phyloP scores from a whole-genome alignment of 2,888 invertebrate genomes.

The Gandaritis pyraliata region DNA sequence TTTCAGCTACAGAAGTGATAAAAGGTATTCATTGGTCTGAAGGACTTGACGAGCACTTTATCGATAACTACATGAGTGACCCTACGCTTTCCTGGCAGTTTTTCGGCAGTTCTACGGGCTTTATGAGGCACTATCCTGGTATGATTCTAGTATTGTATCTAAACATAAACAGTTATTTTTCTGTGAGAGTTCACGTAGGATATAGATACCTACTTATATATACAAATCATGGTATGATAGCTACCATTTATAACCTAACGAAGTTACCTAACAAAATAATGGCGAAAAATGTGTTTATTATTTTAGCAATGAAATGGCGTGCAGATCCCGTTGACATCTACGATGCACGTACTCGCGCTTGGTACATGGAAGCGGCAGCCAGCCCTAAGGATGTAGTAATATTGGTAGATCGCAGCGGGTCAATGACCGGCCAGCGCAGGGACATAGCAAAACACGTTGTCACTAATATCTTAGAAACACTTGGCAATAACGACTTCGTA shows the following conservation, averaged over 20 bases:
- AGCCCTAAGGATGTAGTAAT: conserved; percentile 97
- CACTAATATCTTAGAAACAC: conserved; percentile 95
- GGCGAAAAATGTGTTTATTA: conserved; percentile 11
- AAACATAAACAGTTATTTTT: not conserved
- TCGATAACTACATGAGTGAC: conserved; percentile 93
- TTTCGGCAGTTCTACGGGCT: conserved; percentile 98
- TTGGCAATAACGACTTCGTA: conserved; percentile 99
- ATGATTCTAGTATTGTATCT: conserved; percentile 40
- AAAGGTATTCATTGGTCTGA: conserved; percentile 98
- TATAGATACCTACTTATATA: no score
- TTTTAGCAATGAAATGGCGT: conserved; percentile 90
- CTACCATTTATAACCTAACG: no score
- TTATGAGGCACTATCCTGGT: conserved; percentile 98
- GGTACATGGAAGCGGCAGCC: conserved; percentile 99
- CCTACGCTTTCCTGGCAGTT: conserved; percentile 98
- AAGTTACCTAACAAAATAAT: not conserved
- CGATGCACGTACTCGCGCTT: conserved; percentile 96
- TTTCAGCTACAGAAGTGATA: conserved; percentile 91
- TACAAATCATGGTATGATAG: no score
- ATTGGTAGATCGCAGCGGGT: conserved; percentile 94
- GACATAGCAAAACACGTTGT: conserved; percentile 96
- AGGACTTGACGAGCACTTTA: conserved; percentile 94
- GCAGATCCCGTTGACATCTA: conserved; percentile 95
- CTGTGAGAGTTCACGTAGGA: not conserved
- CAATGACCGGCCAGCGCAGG: conserved; percentile 94